Evolutionary conservation across 2,797 vertebrate genomes (phyloP), one percentile per base, ranked within the genome.

Genomic region (Bufotes viridis): DNA sequence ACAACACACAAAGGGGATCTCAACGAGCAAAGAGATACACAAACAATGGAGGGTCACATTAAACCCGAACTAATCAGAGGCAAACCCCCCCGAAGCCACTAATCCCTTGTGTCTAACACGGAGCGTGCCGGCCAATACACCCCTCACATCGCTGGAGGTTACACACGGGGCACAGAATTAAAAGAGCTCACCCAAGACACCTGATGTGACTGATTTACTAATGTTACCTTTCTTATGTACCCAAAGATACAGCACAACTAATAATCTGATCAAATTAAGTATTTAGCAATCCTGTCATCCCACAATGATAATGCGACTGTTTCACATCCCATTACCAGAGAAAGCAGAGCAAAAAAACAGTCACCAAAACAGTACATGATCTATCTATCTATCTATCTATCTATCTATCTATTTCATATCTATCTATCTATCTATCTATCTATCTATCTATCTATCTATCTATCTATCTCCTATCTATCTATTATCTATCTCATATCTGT

Each of bases 31-130:
- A 92, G 92, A 92, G 93, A 93, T 93, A 92, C 93, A 92, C 91
- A 93, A 92, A 93, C 93, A 93, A 93, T 92, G 91, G 92, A 92
- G 92, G 92, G 93, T 92, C 92, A 93, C 92, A 92, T 92, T 92
- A 93, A 93, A 93, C 92, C 92, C 86, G 90, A 91, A 91, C 92
- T 93, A 93, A 93, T 93, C 92, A 93, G 92, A 81, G 81, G 78
- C 83, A 57, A 29, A 78, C 90, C 91, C 92, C 92, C 91, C 91
- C 92, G 90, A 91, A 89, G 90, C 5, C 79, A 60, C 69, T 87
- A 87, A 87, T 87, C 86, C 79, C 86, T 49, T 75, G 86, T 87
- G 86, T 75, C 79, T 87, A 87, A 87, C 85, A 87, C n/a, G 86
- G 69, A 87, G 80, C 79, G 86, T 87, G 86, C 86, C 67, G 78